Base-by-base conservation (phyloP, 2,113 vertebrate species). In the Hippocampus zosterae region DNA sequence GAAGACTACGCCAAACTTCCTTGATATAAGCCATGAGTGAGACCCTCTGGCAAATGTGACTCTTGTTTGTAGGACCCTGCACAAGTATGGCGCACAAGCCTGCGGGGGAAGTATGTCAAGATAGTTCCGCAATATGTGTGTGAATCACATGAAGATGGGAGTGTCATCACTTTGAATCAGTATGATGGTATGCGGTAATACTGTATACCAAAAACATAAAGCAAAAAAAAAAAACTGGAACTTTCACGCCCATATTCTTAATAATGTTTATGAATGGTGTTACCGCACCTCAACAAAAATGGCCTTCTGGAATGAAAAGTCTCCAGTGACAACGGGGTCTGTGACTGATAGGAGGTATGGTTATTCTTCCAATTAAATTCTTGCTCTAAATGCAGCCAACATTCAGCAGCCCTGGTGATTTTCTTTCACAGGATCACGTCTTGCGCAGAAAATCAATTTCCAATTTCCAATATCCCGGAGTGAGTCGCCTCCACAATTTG, bases 391-490 rank as follows among this genome's bases (percentile, higher is more conserved):
- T 46, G 15, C 63, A 46, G n/a, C 13, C 63, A 48, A 46, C 40
- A 65, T 27, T 46, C 41, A 27, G 63, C 62, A 27, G 41, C 19
- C 41, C 33, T 1, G 12, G 41, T 46, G 42, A 46, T 64, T 64
- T n/a, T 64, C 61, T 42, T 64, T 64, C n/a, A 23, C 61, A 64
- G 42, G 42, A 7, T 65, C 63, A 9, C 42, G 2, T 27, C 42
- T 65, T 46, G 63, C 23, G n/a, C n/a, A 27, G 63, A 46, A 65
- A 65, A 65, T 65, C 63, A 25, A 46, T 65, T 46, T 46, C 41
- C 63, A 65, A 65, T 65, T 65, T 63, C 40, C 40, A 65, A 65
- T 46, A 25, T 65, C 42, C 19, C 57, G 16, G 23, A 16, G 23
- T 65, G 63, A 23, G n/a, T 46, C 62, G 11, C 62, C 44, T 42